A percentile compares a stretch with the other conserved stretches of the same genome.
Conservation (phyloP, 2,888 invertebrate species). For the Lasioglossum zephyrum region DNA sequence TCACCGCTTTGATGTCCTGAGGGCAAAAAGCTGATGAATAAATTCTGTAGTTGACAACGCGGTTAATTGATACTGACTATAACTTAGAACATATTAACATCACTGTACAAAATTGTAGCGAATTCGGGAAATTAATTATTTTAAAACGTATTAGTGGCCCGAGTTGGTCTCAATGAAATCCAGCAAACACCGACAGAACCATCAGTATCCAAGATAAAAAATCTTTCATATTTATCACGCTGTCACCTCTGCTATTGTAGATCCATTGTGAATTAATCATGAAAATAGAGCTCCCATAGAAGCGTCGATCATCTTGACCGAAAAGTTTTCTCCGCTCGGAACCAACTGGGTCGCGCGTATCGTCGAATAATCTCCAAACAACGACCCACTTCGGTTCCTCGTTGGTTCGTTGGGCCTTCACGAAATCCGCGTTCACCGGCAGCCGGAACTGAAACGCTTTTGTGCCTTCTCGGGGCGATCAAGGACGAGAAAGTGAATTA, state of each 20-base stretch:
- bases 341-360: slow-evolving; percentile 54
- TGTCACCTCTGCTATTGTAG: neutral
- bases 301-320: neutral
- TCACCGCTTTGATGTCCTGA: neutral
- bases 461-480: slow-evolving; percentile 72
- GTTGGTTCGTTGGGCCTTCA: slow-evolving; percentile 52
- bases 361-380: slow-evolving; percentile 55
- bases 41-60: neutral
- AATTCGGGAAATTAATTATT: neutral
- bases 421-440: slow-evolving; percentile 69
- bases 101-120: neutral
- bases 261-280: neutral
- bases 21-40: neutral
- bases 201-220: neutral
- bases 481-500: slow-evolving; percentile 78
- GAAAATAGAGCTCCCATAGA: neutral
- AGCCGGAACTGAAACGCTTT: slow-evolving; percentile 77
- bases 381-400: slow-evolving; percentile 64
- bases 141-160: neutral
- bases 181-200: neutral
- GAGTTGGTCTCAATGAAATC: neutral
- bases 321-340: slow-evolving; percentile 14
- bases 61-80: neutral
- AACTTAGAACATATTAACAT: neutral
- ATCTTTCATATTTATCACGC: neutral